These are phyloP conservation scores for Zootermopsis nevadensis DNA, from an alignment of 2,888 invertebrate species.

Conservation along the genomic window DNA sequence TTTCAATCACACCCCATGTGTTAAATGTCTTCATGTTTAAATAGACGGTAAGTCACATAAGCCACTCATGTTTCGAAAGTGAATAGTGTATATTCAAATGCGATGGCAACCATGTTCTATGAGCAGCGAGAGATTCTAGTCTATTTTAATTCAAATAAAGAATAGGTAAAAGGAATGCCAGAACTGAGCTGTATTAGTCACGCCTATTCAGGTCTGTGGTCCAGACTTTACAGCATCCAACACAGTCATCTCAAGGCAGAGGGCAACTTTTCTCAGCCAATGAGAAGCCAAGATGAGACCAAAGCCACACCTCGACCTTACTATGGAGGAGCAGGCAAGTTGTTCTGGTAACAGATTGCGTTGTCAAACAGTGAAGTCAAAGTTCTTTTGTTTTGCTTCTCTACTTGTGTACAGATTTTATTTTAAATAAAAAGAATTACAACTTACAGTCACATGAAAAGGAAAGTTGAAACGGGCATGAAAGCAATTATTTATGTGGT, in stretches of 20 bases:
- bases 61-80: not conserved
- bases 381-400: conserved; percentile 35
- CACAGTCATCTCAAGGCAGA: conserved; percentile 19
- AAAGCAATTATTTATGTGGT: not conserved
- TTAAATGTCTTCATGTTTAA: too few relatives aligned
- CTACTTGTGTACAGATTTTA: conserved; percentile 12
- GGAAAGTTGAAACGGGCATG: not conserved
- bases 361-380: conserved; percentile 31
- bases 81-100: conserved; percentile 13
- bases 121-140: not conserved
- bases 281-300: not conserved
- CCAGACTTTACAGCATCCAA: conserved; percentile 40
- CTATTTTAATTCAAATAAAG: conserved; percentile 41
- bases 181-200: conserved; percentile 16
- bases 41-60: too few relatives aligned
- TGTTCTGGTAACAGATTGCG: conserved; percentile 36
- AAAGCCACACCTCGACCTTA: conserved; percentile 23
- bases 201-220: conserved; percentile 38
- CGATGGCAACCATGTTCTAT: conserved; percentile 11
- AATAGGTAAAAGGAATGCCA: conserved; percentile 22
- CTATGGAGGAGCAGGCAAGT: conserved; percentile 14
- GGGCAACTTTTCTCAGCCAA: conserved; percentile 13
- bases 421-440: conserved; percentile 10
- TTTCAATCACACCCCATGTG: too few relatives aligned
- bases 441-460: conserved; percentile 16